phyloP scores from a whole-genome alignment of 1,140 invertebrate genomes.

The Tetranychus urticae region DNA sequence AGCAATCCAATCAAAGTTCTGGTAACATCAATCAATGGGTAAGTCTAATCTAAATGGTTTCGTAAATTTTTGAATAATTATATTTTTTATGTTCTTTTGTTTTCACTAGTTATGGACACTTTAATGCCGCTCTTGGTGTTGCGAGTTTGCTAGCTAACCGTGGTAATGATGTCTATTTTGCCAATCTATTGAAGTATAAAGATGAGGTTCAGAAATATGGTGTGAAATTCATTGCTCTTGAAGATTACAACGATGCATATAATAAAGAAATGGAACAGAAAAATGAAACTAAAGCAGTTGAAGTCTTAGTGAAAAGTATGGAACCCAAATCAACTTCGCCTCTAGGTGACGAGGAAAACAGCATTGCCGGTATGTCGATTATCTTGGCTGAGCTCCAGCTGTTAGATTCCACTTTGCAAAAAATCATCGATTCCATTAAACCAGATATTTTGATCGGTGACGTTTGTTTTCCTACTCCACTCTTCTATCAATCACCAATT shows the following conservation, averaged over 20 bases:
- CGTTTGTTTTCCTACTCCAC: not conserved
- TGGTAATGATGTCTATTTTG: conserved; percentile 6
- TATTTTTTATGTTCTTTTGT: too few relatives aligned
- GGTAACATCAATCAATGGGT: too few relatives aligned
- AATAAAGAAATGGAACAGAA: not conserved
- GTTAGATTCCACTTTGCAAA: not conserved
- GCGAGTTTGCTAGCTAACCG: not conserved
- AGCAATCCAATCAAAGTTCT: too few relatives aligned
- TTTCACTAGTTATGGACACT: not conserved
- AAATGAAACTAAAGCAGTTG: not conserved
- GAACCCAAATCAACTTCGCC: too few relatives aligned
- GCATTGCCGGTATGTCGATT: not conserved
- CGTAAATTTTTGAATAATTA: too few relatives aligned
- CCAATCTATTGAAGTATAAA: not conserved
- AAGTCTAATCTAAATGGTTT: too few relatives aligned
- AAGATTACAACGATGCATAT: not conserved
- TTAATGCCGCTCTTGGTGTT: conserved; percentile 4
- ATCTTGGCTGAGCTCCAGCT: not conserved
- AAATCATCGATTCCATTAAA: not conserved
- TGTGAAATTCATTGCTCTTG: not conserved
- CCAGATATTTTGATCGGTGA: not conserved
- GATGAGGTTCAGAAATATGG: not conserved
- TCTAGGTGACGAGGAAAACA: too few relatives aligned
- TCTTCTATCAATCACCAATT: not conserved
- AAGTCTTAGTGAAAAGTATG: not conserved